Evolutionary conservation across 2,113 vertebrate species (phyloP), one percentile per base, ranked within the genome.

Genomic region (Rhizomys pruinosus): DNA sequence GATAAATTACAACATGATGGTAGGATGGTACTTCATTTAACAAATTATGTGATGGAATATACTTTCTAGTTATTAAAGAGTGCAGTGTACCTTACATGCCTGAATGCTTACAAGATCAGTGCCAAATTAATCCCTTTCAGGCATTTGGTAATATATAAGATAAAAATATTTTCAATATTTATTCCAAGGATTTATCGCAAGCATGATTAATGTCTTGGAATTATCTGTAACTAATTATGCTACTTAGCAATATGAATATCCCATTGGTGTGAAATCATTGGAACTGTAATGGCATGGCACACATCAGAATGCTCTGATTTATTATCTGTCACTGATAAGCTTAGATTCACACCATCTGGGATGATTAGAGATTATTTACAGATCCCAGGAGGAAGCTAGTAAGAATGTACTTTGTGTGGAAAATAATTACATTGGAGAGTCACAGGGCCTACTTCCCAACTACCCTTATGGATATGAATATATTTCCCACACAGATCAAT

Each of bases 201-300:
- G 88, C 89, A 93, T 97, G 94, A 96, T 96, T 95, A 97, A 96
- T 96, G 86, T 88, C 90, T 97, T 95, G 66, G 93, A 96, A 95
- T 97, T 97, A 96, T 96, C 89, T 92, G 74, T 93, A 95, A 94
- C 95, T 96, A 97, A 96, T 97, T 97, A 96, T 87, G 86, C 71
- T 96, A 92, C 90, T 96, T 96, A 96, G 93, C 85, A 93, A 32
- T 92, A 96, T 92, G 88, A 96, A 84, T 89, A 87, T 97, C 92
- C 94, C 93, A 92, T 95, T 0, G 44, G 90, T 95, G 88, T 96
- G 96, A 93, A 96, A 89, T 96, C 96, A 96, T 84, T 93, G 94
- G 85, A 96, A 95, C 85, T 94, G 78, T 92, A 96, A 92, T 90
- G 88, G 90, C 88, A 81, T 69, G 57, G 74, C 92, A 92, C 93